These are phyloP conservation scores for Microctenopoma steveboyesi DNA, from an alignment of 2,797 vertebrate species.

Conservation along the genomic window DNA sequence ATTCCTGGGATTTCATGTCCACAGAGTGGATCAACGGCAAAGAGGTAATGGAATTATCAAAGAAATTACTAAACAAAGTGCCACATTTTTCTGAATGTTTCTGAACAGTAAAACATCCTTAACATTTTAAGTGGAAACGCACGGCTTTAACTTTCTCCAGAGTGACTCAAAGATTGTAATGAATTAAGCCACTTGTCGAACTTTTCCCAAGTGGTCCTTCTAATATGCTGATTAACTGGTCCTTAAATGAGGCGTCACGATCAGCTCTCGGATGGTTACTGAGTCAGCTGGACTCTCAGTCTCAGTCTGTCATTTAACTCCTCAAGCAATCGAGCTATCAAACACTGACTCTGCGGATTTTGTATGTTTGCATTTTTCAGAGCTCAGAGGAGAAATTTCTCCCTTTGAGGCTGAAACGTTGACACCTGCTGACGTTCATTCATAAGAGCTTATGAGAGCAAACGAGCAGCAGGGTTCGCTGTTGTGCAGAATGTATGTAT, in stretches of 20 bases:
- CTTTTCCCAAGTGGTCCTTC: constrained; percentile 47
- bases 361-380: neutral
- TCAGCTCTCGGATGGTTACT: constrained; percentile 8
- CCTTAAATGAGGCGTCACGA: constrained; percentile 39
- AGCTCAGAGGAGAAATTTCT: neutral
- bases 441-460: constrained; percentile 37
- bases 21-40: too few species aligned
- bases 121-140: neutral
- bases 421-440: constrained; percentile 50
- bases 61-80: neutral
- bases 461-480: constrained; percentile 46
- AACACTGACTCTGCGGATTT: constrained; percentile 1
- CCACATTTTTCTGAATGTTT: neutral
- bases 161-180: constrained; percentile 54
- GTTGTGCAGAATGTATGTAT: constrained; percentile 17
- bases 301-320: constrained; percentile 2
- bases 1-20: too few species aligned
- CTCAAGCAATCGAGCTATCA: constrained; percentile 8
- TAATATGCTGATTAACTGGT: constrained; percentile 67
- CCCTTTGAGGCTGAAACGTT: constrained; percentile 31
- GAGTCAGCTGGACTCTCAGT: neutral
- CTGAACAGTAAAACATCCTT: neutral
- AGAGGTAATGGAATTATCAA: neutral
- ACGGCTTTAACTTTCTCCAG: constrained; percentile 9
- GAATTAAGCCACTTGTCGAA: constrained; percentile 57